Evolutionary conservation across 2,113 vertebrate genomes (phyloP).

Genomic region (Alces alces): DNA sequence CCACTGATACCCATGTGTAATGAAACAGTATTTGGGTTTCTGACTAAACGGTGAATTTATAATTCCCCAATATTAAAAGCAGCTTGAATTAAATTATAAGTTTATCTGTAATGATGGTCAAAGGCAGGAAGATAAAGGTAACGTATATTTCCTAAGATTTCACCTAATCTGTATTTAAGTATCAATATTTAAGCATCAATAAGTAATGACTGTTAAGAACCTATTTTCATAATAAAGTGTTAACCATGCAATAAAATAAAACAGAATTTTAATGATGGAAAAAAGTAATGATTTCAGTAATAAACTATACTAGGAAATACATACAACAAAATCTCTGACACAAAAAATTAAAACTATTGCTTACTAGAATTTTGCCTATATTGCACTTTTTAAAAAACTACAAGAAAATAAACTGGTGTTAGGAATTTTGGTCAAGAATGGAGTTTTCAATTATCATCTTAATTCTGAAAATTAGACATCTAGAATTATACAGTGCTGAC

Average conservation of each 20-base stretch:
- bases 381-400: background rate
- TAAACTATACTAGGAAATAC: background rate
- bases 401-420: constrained; percentile 3
- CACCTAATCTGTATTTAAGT: background rate
- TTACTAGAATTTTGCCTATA: background rate
- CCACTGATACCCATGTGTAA: background rate
- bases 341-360: background rate
- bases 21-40: background rate
- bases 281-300: background rate
- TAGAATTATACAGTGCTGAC: background rate
- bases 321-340: background rate
- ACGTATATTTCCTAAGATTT: background rate
- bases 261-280: background rate
- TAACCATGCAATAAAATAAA: constrained; percentile 27
- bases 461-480: background rate
- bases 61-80: background rate
- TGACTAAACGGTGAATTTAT: background rate
- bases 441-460: background rate
- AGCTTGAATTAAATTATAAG: constrained; percentile 28
- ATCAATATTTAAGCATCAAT: background rate
- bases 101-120: background rate
- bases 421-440: background rate
- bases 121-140: background rate
- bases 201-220: background rate
- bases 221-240: background rate